phyloP scores from a whole-genome alignment of 2,113 vertebrate genomes.

The Leiothrix lutea region DNA sequence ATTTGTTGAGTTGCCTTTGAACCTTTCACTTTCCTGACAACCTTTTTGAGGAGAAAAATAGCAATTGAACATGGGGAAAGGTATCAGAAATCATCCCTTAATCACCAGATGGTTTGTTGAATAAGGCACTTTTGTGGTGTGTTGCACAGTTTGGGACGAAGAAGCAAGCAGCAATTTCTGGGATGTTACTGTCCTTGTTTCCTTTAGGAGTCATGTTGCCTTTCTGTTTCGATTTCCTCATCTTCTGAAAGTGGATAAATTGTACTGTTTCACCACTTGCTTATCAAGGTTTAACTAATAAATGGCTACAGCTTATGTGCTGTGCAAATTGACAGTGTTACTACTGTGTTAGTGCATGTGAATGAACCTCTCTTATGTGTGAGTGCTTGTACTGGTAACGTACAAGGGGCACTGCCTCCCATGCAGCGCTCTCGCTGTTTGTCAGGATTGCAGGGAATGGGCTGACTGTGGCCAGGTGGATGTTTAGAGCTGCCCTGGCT shows the following conservation, averaged over 20 bases:
- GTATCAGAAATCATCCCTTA: background rate
- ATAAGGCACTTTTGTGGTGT: background rate
- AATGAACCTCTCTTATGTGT: fast-evolving
- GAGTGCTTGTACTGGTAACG: fast-evolving
- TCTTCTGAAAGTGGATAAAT: background rate
- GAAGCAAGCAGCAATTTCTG: background rate
- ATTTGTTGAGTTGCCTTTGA: background rate
- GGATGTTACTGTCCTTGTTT: background rate
- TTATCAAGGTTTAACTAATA: background rate
- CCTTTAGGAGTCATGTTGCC: background rate
- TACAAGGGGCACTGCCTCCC: background rate
- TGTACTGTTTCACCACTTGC: background rate
- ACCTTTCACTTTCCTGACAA: background rate
- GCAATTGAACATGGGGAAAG: background rate
- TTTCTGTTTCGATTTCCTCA: background rate
- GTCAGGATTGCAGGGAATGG: background rate
- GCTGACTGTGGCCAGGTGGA: fast-evolving
- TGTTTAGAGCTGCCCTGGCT: background rate
- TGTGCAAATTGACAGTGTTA: background rate
- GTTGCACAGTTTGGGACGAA: background rate
- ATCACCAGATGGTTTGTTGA: background rate
- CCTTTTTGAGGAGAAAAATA: background rate
- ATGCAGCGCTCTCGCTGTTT: fast-evolving
- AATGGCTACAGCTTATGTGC: background rate
- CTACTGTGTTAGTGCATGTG: fast-evolving